These are phyloP conservation scores for Buphagus erythrorhynchus DNA, from an alignment of 2,797 vertebrate species.

Conservation along the genomic window DNA sequence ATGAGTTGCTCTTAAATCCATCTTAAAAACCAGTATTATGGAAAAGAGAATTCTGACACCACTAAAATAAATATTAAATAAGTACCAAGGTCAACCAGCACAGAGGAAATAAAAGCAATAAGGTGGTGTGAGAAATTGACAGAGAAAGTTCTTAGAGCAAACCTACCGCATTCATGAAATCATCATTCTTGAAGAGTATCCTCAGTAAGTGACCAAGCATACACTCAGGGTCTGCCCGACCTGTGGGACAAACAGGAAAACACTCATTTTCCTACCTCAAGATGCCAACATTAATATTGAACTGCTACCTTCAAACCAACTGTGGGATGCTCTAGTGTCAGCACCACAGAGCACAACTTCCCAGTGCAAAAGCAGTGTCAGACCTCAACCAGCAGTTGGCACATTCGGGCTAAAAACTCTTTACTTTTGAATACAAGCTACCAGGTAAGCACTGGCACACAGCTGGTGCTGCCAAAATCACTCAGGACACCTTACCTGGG, in stretches of 20 bases:
- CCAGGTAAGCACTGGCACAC: neutral
- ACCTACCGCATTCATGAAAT: slow-evolving; percentile 98
- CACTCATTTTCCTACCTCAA: neutral
- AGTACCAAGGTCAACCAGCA: neutral
- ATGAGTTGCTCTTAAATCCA: neutral
- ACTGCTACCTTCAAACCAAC: neutral
- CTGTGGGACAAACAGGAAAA: slow-evolving; percentile 72
- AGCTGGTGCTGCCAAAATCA: neutral
- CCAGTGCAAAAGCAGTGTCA: neutral
- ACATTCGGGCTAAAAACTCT: neutral
- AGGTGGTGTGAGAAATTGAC: neutral
- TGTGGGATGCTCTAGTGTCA: neutral
- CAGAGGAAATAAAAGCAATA: neutral
- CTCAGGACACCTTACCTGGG: slow-evolving; percentile 83
- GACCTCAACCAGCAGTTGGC: neutral
- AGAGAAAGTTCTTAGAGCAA: slow-evolving; percentile 4
- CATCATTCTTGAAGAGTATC: slow-evolving; percentile 99
- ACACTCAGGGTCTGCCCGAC: slow-evolving; percentile 96
- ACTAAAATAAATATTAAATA: neutral
- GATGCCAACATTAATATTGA: neutral
- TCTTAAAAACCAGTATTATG: neutral
- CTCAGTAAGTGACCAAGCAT: slow-evolving; percentile 96
- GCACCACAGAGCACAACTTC: neutral
- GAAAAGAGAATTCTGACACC: neutral
- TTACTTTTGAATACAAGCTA: neutral